Percentiles rank a stretch among this genome's conserved stretches.
phyloP scores from a whole-genome alignment of 2,888 invertebrate genomes.

The Meiosimyza decipiens region DNA sequence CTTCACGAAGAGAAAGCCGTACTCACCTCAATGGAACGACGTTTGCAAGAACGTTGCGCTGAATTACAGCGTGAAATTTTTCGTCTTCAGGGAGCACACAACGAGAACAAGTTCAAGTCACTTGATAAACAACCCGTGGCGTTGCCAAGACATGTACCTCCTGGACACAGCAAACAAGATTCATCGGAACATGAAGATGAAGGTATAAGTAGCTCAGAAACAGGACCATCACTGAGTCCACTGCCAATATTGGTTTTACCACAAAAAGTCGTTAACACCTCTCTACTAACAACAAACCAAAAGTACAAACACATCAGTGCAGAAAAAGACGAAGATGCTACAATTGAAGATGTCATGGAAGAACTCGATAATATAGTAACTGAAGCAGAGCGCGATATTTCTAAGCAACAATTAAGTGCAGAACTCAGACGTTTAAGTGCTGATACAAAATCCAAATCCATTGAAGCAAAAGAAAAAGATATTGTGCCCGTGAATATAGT shows the following conservation, averaged over 20 bases:
- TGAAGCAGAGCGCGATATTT: slow-evolving; percentile 79
- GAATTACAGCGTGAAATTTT: slow-evolving; percentile 79
- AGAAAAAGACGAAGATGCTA: slow-evolving; percentile 73
- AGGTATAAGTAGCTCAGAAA: slow-evolving; percentile 87
- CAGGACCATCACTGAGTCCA: slow-evolving; percentile 77
- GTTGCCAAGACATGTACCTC: slow-evolving; percentile 64
- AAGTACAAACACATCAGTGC: slow-evolving; percentile 55
- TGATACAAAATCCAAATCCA: slow-evolving; percentile 29
- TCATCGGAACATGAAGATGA: slow-evolving; percentile 87
- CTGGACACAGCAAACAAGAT: slow-evolving; percentile 64
- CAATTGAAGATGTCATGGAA: slow-evolving; percentile 89
- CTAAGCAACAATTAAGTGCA: slow-evolving; percentile 56
- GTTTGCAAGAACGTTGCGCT: slow-evolving; percentile 80
- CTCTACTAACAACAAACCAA: background rate
- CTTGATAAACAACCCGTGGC: slow-evolving; percentile 63
- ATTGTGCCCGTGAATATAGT: slow-evolving; percentile 82
- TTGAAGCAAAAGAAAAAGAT: slow-evolving; percentile 70
- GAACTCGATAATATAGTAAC: slow-evolving; percentile 86
- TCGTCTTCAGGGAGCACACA: slow-evolving; percentile 68
- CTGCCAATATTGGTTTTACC: slow-evolving; percentile 69
- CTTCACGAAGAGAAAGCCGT: slow-evolving; percentile 83
- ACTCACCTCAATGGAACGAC: slow-evolving; percentile 77
- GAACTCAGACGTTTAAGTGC: background rate
- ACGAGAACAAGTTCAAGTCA: slow-evolving; percentile 61
- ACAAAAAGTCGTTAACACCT: slow-evolving; percentile 49